Conservation (phyloP, 2,113 vertebrate species). For the Cichladusa arquata region DNA sequence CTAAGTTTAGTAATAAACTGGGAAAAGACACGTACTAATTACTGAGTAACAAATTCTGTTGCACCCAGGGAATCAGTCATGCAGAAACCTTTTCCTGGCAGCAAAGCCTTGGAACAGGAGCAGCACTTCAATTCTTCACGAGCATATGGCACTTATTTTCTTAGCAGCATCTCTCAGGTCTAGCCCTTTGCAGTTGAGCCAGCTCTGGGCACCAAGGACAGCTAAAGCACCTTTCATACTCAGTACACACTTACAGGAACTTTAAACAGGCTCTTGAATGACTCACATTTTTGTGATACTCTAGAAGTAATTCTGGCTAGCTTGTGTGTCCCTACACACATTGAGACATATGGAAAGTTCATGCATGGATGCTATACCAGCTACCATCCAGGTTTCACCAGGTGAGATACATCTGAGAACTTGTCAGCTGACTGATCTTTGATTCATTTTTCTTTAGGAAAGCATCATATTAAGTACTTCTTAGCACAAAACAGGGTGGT, state of each 20-base stretch:
- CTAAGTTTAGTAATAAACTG: neutral
- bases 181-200: neutral
- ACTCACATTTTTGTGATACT: neutral
- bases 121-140: neutral
- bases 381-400: neutral
- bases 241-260: neutral
- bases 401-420: neutral
- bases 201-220: neutral
- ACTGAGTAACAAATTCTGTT: neutral
- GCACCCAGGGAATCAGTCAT: neutral
- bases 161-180: neutral
- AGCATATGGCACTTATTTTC: neutral
- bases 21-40: neutral
- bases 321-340: neutral
- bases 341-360: neutral
- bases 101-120: neutral
- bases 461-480: neutral
- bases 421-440: neutral
- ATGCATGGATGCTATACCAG: neutral
- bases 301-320: neutral
- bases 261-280: neutral
- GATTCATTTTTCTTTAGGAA: neutral
- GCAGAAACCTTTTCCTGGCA: neutral
- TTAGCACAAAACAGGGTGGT: neutral
- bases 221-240: neutral